Conservation (phyloP, 2,797 vertebrate species). For the Rhinogobio ventralis region DNA sequence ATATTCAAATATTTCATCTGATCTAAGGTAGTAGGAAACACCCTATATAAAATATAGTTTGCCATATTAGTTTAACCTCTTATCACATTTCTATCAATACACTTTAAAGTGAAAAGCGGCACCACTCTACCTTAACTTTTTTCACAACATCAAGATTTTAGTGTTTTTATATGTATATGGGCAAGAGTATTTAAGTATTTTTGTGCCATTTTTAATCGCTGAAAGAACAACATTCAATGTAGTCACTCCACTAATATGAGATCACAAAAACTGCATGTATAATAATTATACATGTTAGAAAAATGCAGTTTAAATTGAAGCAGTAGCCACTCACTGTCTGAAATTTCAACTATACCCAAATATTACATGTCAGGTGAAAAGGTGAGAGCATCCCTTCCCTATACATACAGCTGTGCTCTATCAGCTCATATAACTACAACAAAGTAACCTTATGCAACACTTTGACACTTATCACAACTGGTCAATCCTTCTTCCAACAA, state of each 20-base stretch:
- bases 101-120: not conserved
- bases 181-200: not conserved
- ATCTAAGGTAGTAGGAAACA: not conserved
- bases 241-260: not conserved
- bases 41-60: not conserved
- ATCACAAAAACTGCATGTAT: not conserved
- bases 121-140: not conserved
- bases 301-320: not conserved
- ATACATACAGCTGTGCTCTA: not conserved
- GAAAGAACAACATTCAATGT: not conserved
- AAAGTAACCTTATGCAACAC: constrained; percentile 38
- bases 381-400: not conserved
- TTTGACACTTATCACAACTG: constrained; percentile 24
- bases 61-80: not conserved
- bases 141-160: not conserved
- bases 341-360: not conserved
- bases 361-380: constrained; percentile 9
- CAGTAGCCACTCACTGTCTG: not conserved
- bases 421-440: constrained; percentile 27
- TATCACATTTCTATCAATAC: not conserved
- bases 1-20: not conserved
- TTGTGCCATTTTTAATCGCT: not conserved
- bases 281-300: not conserved
- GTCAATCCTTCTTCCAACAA: not conserved
- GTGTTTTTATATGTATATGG: too few species aligned